phyloP scores from a whole-genome alignment of 2,797 vertebrate genomes.

The Danio kyathit region DNA sequence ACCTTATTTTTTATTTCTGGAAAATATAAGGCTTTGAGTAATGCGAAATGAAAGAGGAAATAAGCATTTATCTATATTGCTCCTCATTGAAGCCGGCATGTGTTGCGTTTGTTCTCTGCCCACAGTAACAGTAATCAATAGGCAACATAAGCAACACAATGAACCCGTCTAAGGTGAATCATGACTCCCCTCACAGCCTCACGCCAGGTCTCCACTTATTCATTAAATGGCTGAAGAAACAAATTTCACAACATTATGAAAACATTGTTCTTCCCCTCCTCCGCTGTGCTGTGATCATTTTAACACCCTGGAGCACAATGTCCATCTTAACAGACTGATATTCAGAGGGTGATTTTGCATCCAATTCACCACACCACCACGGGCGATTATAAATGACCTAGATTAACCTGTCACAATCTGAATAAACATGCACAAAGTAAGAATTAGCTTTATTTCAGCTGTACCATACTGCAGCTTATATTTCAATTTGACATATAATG shows the following conservation, averaged over 20 bases:
- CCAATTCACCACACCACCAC: too few species aligned
- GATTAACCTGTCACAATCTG: too few species aligned
- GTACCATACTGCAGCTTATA: too few species aligned
- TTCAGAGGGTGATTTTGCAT: not conserved
- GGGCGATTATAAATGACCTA: too few species aligned
- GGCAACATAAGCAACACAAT: constrained; percentile 52
- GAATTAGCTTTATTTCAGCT: too few species aligned
- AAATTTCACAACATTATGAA: constrained; percentile 29
- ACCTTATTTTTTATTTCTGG: too few species aligned
- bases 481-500: too few species aligned
- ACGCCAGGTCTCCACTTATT: constrained; percentile 30
- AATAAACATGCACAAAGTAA: too few species aligned
- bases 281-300: not conserved
- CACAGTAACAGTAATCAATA: constrained; percentile 56
- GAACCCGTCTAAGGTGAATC: constrained; percentile 38
- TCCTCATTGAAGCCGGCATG: constrained; percentile 9
- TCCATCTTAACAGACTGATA: not conserved
- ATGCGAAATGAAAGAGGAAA: not conserved
- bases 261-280: constrained; percentile 7
- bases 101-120: constrained; percentile 24
- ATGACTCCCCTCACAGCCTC: constrained; percentile 23
- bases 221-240: constrained; percentile 41
- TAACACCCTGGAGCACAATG: not conserved
- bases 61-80: constrained; percentile 13
- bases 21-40: too few species aligned